Percentiles rank a stretch among this genome's conserved stretches.
Conservation (phyloP, 2,888 invertebrate genomes). For the Linyphia triangularis region DNA sequence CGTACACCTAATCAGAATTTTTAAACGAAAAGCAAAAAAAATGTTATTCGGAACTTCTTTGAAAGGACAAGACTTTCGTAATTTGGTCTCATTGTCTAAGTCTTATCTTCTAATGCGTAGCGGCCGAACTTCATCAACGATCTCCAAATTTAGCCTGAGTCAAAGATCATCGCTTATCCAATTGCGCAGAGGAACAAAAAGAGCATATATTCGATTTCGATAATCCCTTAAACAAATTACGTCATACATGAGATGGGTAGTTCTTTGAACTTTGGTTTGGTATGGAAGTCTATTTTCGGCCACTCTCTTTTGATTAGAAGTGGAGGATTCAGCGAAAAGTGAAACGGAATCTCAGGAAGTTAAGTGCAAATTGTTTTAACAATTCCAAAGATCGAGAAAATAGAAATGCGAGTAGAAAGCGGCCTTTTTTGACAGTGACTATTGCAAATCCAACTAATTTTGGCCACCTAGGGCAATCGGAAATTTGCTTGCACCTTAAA, state of each 20-base stretch:
- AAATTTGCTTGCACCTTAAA: too few species aligned
- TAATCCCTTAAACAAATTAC: background rate
- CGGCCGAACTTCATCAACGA: background rate
- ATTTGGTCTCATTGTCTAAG: background rate
- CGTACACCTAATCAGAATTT: background rate
- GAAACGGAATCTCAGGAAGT: background rate
- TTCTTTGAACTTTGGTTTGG: conserved; percentile 2
- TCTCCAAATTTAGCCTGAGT: background rate
- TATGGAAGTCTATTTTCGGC: background rate
- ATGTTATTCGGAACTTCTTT: background rate
- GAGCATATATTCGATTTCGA: background rate
- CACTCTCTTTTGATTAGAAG: background rate
- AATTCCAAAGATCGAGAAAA: background rate
- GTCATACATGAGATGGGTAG: background rate
- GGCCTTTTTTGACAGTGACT: too few species aligned
- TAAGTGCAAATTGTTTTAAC: background rate
- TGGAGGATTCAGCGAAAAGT: background rate
- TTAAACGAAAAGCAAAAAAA: background rate
- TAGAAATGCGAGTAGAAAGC: too few species aligned
- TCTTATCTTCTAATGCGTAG: background rate
- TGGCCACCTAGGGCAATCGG: too few species aligned
- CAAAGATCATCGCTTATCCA: background rate
- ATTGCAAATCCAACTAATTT: too few species aligned
- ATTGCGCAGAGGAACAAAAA: background rate
- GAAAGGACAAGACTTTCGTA: background rate